phyloP scores from a whole-genome alignment of 1,140 invertebrate species.

The Nautilus pompilius region DNA sequence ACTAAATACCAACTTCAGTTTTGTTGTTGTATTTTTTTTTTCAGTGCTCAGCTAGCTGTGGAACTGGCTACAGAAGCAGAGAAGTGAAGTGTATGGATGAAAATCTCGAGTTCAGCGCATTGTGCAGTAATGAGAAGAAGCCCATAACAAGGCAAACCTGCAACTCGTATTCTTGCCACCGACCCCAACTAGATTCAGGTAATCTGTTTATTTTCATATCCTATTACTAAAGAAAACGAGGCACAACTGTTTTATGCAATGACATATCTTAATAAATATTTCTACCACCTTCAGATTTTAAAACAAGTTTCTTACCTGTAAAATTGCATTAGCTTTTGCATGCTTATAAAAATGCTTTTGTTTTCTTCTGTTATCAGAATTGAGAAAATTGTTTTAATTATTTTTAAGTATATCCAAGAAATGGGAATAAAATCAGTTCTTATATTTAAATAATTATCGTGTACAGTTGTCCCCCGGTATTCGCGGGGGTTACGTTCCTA shows the following conservation, averaged over 20 bases:
- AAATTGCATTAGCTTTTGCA: not conserved
- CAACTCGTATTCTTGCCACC: conserved; percentile 21
- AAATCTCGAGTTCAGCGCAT: conserved; percentile 13
- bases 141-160: conserved; percentile 25
- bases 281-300: not conserved
- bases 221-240: not conserved
- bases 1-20: too few relatives aligned
- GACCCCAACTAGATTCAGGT: not conserved
- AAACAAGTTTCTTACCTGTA: not conserved
- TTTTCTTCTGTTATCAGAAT: too few relatives aligned
- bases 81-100: conserved; percentile 62
- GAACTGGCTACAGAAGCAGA: conserved; percentile 62
- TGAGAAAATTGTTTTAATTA: too few relatives aligned
- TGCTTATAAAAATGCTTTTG: not conserved
- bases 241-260: not conserved
- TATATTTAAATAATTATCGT: too few relatives aligned
- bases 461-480: too few relatives aligned
- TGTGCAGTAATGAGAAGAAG: conserved; percentile 15
- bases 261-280: not conserved
- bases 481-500: too few relatives aligned
- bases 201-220: not conserved
- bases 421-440: too few relatives aligned
- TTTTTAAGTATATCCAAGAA: too few relatives aligned
- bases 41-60: conserved; percentile 66
- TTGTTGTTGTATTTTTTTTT: conserved; percentile 10